Conservation (phyloP, 2,888 invertebrate species). For the Minunthozetes semirufus region DNA sequence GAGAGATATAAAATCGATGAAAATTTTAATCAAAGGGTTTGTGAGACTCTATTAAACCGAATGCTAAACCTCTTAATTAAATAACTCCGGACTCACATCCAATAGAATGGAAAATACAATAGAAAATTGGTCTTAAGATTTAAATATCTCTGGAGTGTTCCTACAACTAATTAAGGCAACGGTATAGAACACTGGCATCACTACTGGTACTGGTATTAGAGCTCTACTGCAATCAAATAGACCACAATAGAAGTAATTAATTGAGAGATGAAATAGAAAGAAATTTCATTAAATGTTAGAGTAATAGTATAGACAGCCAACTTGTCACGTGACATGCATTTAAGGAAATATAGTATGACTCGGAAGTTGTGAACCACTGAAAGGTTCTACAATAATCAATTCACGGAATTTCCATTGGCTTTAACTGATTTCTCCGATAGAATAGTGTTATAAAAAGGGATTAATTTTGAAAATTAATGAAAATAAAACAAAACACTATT, state of each 20-base stretch:
- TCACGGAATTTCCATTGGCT: no score
- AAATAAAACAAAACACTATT: no score
- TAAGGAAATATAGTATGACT: no score
- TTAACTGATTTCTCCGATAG: no score
- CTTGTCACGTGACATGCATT: no score
- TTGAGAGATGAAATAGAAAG: slow-evolving; percentile 10
- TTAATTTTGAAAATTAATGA: no score
- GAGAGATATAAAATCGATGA: neutral
- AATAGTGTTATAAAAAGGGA: no score
- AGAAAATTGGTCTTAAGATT: slow-evolving; percentile 7
- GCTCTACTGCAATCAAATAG: slow-evolving; percentile 12
- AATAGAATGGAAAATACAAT: neutral
- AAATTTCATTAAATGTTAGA: slow-evolving; percentile 16
- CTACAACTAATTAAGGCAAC: slow-evolving; percentile 12
- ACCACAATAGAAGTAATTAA: slow-evolving; percentile 9
- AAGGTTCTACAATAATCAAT: no score
- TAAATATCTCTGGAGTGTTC: slow-evolving; percentile 15
- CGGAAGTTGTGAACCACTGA: no score
- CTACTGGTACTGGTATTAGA: neutral
- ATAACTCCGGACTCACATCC: neutral
- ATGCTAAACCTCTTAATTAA: slow-evolving; percentile 14
- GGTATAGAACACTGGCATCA: neutral
- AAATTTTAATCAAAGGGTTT: neutral
- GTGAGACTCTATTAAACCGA: neutral
- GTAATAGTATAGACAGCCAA: neutral